A percentile compares a stretch with the other conserved stretches of the same genome.
These are phyloP conservation scores for Goniozus legneri DNA, from an alignment of 1,140 invertebrate species.

Conservation along the genomic window DNA sequence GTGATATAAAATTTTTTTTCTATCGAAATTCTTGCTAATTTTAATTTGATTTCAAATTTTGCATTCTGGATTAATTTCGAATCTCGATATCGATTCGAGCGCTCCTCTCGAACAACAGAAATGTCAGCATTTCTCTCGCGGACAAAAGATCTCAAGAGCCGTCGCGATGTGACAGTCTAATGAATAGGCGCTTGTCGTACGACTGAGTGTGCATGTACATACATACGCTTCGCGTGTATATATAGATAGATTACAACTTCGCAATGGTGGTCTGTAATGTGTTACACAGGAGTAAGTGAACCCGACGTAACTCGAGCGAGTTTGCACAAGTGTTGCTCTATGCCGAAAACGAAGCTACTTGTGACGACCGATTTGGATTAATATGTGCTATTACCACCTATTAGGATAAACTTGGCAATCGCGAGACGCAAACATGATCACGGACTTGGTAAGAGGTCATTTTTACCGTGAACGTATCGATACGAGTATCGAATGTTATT, in stretches of 20 bases:
- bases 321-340: not conserved
- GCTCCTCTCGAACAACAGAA: no score
- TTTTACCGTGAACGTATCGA: not conserved
- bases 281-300: not conserved
- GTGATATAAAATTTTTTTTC: not conserved
- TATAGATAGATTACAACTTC: no score
- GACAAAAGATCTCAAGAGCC: no score
- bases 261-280: no score
- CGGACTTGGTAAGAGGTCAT: slow-evolving; percentile 16
- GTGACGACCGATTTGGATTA: not conserved
- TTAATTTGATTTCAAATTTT: not conserved
- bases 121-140: no score
- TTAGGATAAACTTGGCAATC: not conserved
- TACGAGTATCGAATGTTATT: no score
- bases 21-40: not conserved
- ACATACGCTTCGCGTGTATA: no score
- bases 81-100: no score
- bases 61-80: not conserved
- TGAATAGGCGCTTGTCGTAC: not conserved
- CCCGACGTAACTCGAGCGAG: not conserved
- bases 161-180: not conserved
- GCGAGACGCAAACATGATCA: slow-evolving; percentile 12
- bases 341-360: not conserved
- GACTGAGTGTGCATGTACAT: not conserved
- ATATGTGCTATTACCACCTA: not conserved